phyloP scores from a whole-genome alignment of 2,797 vertebrate species.

The Neosilurus mollespiculum region DNA sequence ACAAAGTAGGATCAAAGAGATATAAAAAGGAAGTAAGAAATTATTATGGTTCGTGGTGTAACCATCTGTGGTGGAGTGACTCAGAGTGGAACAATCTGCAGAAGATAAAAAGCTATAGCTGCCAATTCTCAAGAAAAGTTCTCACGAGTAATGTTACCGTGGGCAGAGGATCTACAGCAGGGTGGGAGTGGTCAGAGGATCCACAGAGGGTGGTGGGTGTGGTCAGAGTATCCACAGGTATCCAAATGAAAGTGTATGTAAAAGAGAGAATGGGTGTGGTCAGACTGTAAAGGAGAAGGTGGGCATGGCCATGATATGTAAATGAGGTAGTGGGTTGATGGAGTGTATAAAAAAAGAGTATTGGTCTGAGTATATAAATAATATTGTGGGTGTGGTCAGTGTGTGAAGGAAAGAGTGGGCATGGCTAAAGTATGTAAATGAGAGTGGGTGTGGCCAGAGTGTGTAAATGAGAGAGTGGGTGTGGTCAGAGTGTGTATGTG shows the following conservation, averaged over 20 bases:
- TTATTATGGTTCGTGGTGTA: neutral
- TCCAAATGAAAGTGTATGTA: too few species aligned
- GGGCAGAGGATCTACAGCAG: neutral
- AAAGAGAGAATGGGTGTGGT: neutral
- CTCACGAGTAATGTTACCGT: neutral
- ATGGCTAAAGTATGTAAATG: too few species aligned
- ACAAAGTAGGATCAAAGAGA: too few species aligned
- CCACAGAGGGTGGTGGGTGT: neutral
- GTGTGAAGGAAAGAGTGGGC: too few species aligned
- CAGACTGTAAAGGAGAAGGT: neutral
- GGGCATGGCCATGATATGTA: too few species aligned
- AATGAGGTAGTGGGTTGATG: too few species aligned
- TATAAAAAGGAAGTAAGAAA: neutral
- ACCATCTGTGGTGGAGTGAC: neutral
- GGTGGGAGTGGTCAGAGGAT: neutral
- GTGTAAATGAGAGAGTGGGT: too few species aligned
- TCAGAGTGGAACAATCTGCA: neutral
- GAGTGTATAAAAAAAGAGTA: too few species aligned
- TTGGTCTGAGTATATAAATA: too few species aligned
- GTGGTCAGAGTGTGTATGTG: too few species aligned
- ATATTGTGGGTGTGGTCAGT: too few species aligned
- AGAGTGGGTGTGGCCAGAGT: too few species aligned
- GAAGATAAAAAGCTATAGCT: neutral
- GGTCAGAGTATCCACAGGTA: neutral
- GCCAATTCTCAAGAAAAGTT: neutral